A percentile compares a stretch with the other conserved stretches of the same genome.
phyloP scores from a whole-genome alignment of 2,113 vertebrate species.

The Otus sunia region DNA sequence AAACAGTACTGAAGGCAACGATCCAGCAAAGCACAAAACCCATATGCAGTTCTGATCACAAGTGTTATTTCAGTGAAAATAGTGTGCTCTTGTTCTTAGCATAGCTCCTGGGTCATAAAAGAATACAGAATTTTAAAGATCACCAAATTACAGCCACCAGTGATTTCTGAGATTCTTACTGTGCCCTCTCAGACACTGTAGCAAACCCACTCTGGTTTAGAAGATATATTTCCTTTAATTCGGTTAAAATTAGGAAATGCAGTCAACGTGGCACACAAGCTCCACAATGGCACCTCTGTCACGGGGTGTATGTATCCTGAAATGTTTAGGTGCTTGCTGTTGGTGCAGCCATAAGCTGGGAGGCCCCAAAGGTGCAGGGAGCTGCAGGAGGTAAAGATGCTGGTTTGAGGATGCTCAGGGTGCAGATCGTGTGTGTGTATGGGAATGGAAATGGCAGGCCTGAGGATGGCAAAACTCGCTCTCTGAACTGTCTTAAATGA shows the following conservation, averaged over 20 bases:
- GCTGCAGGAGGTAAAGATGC: neutral
- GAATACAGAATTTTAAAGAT: neutral
- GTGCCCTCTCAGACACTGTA: neutral
- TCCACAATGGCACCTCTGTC: neutral
- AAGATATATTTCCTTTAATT: neutral
- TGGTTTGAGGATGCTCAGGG: neutral
- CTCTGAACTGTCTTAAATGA: neutral
- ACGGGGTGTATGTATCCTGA: neutral
- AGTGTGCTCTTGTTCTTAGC: neutral
- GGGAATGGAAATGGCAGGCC: neutral
- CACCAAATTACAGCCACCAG: neutral
- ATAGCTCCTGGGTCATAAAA: neutral
- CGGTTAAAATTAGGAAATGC: neutral
- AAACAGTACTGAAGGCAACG: neutral
- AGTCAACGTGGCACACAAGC: neutral
- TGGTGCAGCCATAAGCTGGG: neutral
- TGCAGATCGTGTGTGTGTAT: rapidly evolving
- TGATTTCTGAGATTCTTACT: neutral
- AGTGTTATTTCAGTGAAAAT: neutral
- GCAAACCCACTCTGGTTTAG: neutral
- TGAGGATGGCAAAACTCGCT: neutral
- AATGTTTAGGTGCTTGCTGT: neutral
- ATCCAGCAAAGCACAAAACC: neutral
- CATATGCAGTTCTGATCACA: neutral
- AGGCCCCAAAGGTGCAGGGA: neutral